These are phyloP conservation scores for Macquaria ambigua DNA, from an alignment of 2,113 vertebrate genomes.

Conservation along the genomic window DNA sequence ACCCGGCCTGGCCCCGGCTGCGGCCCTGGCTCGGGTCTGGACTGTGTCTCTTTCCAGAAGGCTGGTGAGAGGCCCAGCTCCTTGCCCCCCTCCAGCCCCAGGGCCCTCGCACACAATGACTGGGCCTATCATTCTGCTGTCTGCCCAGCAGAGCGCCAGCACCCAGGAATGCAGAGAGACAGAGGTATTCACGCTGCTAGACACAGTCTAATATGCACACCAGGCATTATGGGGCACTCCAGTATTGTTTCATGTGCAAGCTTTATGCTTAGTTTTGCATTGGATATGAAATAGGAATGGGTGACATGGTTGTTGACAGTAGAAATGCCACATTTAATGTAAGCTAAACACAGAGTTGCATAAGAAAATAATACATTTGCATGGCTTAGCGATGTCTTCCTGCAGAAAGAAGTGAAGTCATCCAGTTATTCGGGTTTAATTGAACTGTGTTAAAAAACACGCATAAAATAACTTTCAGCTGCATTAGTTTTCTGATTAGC, in stretches of 20 bases:
- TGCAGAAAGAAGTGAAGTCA: not conserved
- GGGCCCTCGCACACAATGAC: slow-evolving; percentile 77
- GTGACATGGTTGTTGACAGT: slow-evolving; percentile 28
- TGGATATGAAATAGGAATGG: slow-evolving; percentile 16
- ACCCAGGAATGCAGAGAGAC: slow-evolving; percentile 79
- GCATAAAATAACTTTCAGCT: not conserved
- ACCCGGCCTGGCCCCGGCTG: slow-evolving; percentile 39
- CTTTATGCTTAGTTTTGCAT: slow-evolving; percentile 17
- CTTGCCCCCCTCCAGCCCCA: slow-evolving; percentile 81
- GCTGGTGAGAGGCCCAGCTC: slow-evolving; percentile 79
- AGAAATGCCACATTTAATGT: slow-evolving; percentile 13
- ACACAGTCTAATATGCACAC: slow-evolving; percentile 37
- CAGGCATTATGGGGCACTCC: slow-evolving; percentile 17
- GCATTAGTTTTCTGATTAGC: slow-evolving; percentile 1
- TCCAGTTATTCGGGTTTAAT: slow-evolving; percentile 25
- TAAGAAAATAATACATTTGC: slow-evolving; percentile 7
- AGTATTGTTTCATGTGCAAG: slow-evolving; percentile 52
- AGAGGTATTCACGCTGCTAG: slow-evolving; percentile 76
- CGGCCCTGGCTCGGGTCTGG: slow-evolving; percentile 59
- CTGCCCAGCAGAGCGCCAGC: slow-evolving; percentile 75
- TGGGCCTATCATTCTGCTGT: slow-evolving; percentile 78
- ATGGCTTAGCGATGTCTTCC: not conserved
- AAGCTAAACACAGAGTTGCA: slow-evolving; percentile 4
- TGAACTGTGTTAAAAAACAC: not conserved
- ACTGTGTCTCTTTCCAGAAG: slow-evolving; percentile 70